Evolutionary conservation across 2,888 invertebrate species (phyloP).

Genomic region (Caenorhabditis virilis): DNA sequence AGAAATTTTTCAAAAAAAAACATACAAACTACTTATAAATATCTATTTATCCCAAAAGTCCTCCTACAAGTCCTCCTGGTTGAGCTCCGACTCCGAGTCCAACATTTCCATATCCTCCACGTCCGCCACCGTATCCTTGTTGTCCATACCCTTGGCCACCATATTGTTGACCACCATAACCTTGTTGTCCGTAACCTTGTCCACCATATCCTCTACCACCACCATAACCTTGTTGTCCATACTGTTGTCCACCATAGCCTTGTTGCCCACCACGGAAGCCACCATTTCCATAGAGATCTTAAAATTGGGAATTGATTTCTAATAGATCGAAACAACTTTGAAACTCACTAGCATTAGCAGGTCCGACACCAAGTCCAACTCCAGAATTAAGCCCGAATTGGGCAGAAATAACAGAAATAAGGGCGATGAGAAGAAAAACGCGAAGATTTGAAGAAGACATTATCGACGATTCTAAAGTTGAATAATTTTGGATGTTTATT

Average conservation of each 20-base stretch:
- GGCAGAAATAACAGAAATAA: not conserved
- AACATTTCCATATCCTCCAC: not conserved
- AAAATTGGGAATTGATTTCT: not conserved
- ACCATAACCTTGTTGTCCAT: no score
- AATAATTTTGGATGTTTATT: no score
- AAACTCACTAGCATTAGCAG: not conserved
- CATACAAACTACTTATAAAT: no score
- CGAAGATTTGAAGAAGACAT: not conserved
- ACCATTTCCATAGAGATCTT: not conserved
- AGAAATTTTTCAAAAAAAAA: no score
- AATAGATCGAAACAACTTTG: no score
- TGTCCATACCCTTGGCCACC: not conserved
- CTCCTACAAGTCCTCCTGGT: not conserved
- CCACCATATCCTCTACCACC: not conserved
- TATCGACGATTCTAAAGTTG: no score
- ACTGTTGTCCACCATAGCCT: not conserved
- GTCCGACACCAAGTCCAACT: not conserved
- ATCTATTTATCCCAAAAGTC: not conserved
- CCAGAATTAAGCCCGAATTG: conserved; percentile 1
- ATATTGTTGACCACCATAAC: not conserved
- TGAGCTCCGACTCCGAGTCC: not conserved
- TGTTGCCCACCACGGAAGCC: not conserved
- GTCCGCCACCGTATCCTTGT: not conserved
- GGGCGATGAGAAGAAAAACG: no score
- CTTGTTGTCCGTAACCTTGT: not conserved